These are phyloP conservation scores for Accipiter virgatus DNA, from an alignment of 2,113 vertebrate genomes.

Conservation along the genomic window DNA sequence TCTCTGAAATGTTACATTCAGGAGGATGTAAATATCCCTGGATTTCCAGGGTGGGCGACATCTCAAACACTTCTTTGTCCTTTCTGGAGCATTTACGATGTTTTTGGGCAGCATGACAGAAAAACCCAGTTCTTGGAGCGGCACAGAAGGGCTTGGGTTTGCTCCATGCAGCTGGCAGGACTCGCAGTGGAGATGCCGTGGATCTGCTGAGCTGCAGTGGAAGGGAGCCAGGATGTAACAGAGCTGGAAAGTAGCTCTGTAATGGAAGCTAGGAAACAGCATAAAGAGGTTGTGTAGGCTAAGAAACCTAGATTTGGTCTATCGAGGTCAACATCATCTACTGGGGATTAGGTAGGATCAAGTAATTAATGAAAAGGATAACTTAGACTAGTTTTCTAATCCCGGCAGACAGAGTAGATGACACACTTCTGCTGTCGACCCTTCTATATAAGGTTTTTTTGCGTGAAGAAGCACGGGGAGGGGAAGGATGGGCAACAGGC, in stretches of 20 bases:
- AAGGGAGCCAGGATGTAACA: neutral
- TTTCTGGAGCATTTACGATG: neutral
- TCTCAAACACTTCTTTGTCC: neutral
- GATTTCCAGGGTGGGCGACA: neutral
- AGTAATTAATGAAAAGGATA: slow-evolving; percentile 59
- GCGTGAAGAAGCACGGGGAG: neutral
- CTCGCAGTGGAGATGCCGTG: fast-evolving
- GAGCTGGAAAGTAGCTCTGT: neutral
- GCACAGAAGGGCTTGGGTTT: neutral
- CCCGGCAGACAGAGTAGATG: neutral
- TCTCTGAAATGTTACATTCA: neutral
- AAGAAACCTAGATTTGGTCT: slow-evolving; percentile 13
- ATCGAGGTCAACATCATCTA: slow-evolving; percentile 7
- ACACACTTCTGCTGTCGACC: slow-evolving; percentile 2
- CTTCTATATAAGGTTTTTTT: neutral
- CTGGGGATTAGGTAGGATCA: slow-evolving; percentile 16
- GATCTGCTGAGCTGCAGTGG: neutral
- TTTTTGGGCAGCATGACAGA: neutral
- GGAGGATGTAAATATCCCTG: neutral
- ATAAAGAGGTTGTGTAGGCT: neutral
- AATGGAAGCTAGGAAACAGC: neutral
- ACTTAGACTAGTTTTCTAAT: slow-evolving; percentile 29
- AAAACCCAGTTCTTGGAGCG: fast-evolving
- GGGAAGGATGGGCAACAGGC: neutral
- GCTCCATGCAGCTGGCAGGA: neutral